Evolutionary conservation across 2,113 vertebrate genomes (phyloP).

Genomic region (Cricetomys ansorgei): DNA sequence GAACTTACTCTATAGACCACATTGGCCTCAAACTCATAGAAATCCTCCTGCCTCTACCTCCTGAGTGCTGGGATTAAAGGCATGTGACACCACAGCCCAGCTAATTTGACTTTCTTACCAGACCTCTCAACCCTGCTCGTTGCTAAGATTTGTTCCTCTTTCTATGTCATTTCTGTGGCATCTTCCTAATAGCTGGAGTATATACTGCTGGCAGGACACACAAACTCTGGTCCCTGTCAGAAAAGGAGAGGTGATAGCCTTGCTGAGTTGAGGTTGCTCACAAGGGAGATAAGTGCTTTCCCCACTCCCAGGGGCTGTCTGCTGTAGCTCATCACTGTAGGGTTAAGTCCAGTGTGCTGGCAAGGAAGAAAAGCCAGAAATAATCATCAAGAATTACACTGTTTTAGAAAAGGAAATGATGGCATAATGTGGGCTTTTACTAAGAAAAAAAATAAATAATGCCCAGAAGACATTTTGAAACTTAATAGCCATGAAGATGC

Average conservation of each 20-base stretch:
- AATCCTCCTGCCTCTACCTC: too few species aligned
- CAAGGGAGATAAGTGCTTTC: not conserved
- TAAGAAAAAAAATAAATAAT: not conserved
- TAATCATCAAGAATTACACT: conserved; percentile 36
- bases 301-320: not conserved
- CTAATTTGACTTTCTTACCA: not conserved
- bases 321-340: not conserved
- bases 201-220: not conserved
- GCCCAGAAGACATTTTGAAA: conserved; percentile 69
- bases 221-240: not conserved
- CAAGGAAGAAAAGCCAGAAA: conserved; percentile 65
- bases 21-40: too few species aligned
- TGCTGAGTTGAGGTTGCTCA: not conserved
- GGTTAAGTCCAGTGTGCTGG: conserved; percentile 36
- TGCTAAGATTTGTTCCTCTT: not conserved
- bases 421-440: conserved; percentile 55
- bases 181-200: not conserved
- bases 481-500: conserved; percentile 69
- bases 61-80: too few species aligned
- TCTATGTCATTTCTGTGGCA: not conserved
- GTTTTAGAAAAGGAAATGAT: conserved; percentile 60
- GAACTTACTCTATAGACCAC: too few species aligned
- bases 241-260: not conserved
- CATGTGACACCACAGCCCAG: too few species aligned
- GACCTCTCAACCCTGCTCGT: not conserved